These are phyloP conservation scores for Rhopalosiphum maidis DNA, from an alignment of 1,140 invertebrate species.

Conservation along the genomic window DNA sequence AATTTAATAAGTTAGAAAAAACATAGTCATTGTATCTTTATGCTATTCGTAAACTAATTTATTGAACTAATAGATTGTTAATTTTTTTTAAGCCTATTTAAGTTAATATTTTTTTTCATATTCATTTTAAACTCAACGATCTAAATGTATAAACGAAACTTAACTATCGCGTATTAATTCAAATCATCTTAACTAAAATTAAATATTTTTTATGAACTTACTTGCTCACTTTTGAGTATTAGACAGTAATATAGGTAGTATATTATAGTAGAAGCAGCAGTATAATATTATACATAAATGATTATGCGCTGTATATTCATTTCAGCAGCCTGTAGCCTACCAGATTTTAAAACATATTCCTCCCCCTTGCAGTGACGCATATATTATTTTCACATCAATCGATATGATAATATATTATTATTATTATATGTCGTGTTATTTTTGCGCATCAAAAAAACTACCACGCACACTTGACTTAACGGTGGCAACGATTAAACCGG, in stretches of 20 bases:
- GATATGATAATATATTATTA: background rate
- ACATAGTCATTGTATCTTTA: no score
- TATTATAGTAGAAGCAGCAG: background rate
- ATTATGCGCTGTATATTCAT: background rate
- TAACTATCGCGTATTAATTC: background rate
- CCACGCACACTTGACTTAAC: background rate
- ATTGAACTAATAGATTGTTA: no score
- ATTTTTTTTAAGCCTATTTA: no score
- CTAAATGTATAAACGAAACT: background rate
- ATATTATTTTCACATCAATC: background rate
- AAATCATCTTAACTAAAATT: background rate
- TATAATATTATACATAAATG: background rate
- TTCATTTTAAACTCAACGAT: no score
- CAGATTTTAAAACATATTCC: conserved; percentile 21
- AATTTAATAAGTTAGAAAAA: no score
- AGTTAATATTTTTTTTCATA: no score
- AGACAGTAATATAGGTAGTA: background rate
- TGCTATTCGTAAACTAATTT: no score
- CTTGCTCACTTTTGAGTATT: background rate
- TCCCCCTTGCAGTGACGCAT: no score
- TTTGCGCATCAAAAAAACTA: background rate
- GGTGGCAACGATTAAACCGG: background rate
- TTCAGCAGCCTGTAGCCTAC: background rate
- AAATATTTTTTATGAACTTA: background rate
- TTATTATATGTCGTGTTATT: background rate